Evolutionary conservation across 2,797 vertebrate species (phyloP).

Genomic region (Alca torda): DNA sequence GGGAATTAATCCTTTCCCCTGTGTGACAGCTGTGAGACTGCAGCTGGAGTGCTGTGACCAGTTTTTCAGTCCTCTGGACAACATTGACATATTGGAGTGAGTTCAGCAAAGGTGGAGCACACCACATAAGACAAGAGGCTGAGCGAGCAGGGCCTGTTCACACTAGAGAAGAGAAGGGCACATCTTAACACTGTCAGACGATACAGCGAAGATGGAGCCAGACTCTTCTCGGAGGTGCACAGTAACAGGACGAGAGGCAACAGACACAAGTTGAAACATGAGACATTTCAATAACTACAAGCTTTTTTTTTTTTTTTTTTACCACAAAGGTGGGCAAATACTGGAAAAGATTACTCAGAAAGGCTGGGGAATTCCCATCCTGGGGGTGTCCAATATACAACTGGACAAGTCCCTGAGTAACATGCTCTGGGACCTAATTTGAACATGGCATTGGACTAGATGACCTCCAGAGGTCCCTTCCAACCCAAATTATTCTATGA

Average conservation of each 20-base stretch:
- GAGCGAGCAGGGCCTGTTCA: not conserved
- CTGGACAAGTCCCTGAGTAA: not conserved
- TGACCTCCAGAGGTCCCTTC: not conserved
- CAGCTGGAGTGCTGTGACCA: not conserved
- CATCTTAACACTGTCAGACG: not conserved
- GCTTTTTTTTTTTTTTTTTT: not conserved
- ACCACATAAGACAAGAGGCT: not conserved
- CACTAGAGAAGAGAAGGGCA: not conserved
- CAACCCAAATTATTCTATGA: not conserved
- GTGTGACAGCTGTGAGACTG: not conserved
- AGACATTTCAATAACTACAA: not conserved
- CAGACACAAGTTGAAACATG: not conserved
- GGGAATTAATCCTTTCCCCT: not conserved
- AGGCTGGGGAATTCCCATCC: not conserved
- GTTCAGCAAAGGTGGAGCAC: not conserved
- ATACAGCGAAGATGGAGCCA: not conserved
- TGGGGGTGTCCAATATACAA: not conserved
- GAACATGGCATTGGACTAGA: not conserved
- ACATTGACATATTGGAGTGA: not conserved
- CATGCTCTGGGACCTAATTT: not conserved
- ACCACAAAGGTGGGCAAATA: not conserved
- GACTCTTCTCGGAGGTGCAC: not conserved
- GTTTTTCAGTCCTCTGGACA: not conserved
- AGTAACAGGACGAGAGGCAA: not conserved
- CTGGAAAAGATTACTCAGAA: not conserved